Conservation (phyloP, 1,140 invertebrate genomes). For the Oncopeltus fasciatus region DNA sequence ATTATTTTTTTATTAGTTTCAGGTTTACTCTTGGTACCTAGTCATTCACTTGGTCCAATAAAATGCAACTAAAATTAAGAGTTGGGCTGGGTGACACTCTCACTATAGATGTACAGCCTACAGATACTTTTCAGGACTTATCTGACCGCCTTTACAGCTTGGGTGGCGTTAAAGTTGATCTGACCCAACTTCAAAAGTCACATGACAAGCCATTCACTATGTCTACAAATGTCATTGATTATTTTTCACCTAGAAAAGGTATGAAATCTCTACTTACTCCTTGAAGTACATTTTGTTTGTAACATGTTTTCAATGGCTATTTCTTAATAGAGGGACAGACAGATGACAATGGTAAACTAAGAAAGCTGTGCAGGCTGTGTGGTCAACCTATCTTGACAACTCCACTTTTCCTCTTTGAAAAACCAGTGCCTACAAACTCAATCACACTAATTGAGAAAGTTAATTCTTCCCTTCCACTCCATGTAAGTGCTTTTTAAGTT, state of each 20-base stretch:
- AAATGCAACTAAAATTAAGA: conserved; percentile 18
- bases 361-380: conserved; percentile 14
- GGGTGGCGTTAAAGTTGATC: conserved; percentile 15
- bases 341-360: background rate
- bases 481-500: conserved; percentile 12
- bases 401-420: conserved; percentile 12
- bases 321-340: background rate
- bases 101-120: conserved; percentile 16
- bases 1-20: background rate
- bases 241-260: conserved; percentile 15
- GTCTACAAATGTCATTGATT: conserved; percentile 18
- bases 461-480: conserved; percentile 15
- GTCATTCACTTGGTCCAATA: background rate
- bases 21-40: background rate
- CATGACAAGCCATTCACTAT: conserved; percentile 20
- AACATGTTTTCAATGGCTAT: background rate
- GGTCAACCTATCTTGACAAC: background rate
- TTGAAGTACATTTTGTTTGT: background rate
- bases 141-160: conserved; percentile 14
- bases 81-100: conserved; percentile 14
- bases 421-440: background rate
- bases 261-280: background rate
- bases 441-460: conserved; percentile 17
- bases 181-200: conserved; percentile 17
- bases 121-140: conserved; percentile 18